Conservation (phyloP, 2,113 vertebrate species). For the Synodontis membranacea region DNA sequence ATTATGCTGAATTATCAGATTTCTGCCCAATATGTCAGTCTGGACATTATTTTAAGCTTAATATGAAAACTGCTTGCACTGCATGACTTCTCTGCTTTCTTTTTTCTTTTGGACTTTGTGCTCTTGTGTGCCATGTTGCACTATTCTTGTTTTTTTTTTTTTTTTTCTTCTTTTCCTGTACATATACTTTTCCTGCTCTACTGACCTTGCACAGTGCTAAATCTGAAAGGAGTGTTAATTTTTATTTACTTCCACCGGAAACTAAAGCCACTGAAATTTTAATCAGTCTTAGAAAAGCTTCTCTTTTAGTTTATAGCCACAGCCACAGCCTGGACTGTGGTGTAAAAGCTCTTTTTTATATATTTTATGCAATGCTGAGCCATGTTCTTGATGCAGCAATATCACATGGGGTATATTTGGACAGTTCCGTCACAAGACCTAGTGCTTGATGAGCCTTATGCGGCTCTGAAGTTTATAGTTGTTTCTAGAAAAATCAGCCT, state of each 20-base stretch:
- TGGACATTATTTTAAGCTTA: neutral
- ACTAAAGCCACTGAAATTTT: slow-evolving; percentile 62
- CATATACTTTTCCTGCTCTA: too few species aligned
- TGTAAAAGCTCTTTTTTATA: slow-evolving; percentile 56
- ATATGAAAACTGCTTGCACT: neutral
- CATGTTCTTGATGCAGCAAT: slow-evolving; percentile 18
- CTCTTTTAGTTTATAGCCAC: slow-evolving; percentile 64
- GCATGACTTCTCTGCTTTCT: neutral
- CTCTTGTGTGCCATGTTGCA: neutral
- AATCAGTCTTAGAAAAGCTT: slow-evolving; percentile 55
- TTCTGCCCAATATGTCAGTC: neutral
- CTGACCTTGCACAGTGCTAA: slow-evolving; percentile 48
- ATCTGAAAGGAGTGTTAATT: slow-evolving; percentile 58
- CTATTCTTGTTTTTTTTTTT: slow-evolving; percentile 1
- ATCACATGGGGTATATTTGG: slow-evolving; percentile 24
- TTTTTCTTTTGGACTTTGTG: neutral
- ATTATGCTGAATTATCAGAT: neutral
- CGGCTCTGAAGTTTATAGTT: neutral
- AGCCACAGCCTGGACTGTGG: slow-evolving; percentile 34
- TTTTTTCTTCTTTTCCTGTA: slow-evolving; percentile 6
- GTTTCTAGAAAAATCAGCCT: neutral
- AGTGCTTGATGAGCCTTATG: neutral
- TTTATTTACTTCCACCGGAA: slow-evolving; percentile 49
- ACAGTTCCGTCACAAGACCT: slow-evolving; percentile 1
- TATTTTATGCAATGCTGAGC: slow-evolving; percentile 30